A percentile compares a stretch with the other conserved stretches of the same genome.
Evolutionary conservation across 2,113 vertebrate species (phyloP).

Genomic region (Lethenteron camtschaticum): DNA sequence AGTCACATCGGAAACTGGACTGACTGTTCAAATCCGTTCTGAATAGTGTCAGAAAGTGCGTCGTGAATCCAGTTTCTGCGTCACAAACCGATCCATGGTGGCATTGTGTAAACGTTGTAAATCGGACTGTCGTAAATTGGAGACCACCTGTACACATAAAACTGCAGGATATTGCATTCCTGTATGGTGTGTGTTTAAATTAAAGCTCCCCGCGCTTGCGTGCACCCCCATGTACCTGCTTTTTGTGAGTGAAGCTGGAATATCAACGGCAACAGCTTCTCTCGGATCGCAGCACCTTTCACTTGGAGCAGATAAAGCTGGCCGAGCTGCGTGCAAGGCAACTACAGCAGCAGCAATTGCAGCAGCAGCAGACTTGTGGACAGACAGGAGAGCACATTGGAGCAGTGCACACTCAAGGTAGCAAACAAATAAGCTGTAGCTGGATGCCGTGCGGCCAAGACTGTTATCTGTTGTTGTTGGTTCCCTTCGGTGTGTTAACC

Average conservation of each 20-base stretch:
- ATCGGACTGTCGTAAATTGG: not conserved
- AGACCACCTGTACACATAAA: not conserved
- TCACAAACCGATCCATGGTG: not conserved
- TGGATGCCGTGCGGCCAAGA: too few species aligned
- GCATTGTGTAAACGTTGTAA: not conserved
- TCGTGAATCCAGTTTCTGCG: too few species aligned
- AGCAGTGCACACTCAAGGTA: too few species aligned
- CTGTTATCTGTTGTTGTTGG: too few species aligned
- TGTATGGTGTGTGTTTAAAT: not conserved
- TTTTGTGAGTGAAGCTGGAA: constrained; percentile 35
- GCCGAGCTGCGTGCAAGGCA: constrained; percentile 74
- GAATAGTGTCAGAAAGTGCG: too few species aligned
- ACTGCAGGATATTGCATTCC: not conserved
- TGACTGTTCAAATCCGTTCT: too few species aligned
- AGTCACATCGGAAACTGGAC: too few species aligned
- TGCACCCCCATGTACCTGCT: not conserved
- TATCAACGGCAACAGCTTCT: constrained; percentile 89
- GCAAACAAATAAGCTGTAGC: too few species aligned
- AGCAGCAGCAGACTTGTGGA: constrained; percentile 26
- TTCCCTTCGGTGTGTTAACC: too few species aligned
- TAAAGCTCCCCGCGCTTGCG: not conserved
- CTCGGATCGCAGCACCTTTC: constrained; percentile 81
- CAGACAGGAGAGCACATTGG: too few species aligned
- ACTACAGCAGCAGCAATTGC: constrained; percentile 78
- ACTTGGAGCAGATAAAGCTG: constrained; percentile 98